Conservation (phyloP, 2,113 vertebrate genomes). For the Eubucco bourcierii region DNA sequence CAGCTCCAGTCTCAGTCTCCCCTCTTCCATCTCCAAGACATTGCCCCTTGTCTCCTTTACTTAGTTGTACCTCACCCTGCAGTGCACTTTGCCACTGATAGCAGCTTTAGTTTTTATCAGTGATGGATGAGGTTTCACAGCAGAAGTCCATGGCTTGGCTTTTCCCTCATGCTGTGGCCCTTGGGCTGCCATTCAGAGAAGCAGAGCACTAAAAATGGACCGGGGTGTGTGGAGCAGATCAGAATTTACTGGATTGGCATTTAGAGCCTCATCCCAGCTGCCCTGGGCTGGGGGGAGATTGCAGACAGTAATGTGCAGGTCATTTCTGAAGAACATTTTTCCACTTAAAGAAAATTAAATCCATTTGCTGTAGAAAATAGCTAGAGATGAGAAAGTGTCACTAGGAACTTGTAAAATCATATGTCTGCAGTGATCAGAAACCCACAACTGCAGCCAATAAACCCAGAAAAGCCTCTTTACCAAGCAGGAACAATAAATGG, state of each 20-base stretch:
- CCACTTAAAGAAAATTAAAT: slow-evolving; percentile 13
- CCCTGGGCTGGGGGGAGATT: neutral
- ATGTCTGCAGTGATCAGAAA: neutral
- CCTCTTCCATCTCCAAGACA: no score
- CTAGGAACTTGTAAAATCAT: slow-evolving; percentile 3
- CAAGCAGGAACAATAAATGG: neutral
- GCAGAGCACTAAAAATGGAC: neutral
- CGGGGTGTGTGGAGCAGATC: neutral
- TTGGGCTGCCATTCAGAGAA: neutral
- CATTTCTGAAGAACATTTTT: neutral
- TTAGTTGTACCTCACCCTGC: no score
- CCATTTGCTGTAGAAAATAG: neutral
- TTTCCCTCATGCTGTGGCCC: neutral
- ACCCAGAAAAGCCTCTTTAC: slow-evolving; percentile 2
- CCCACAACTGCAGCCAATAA: neutral
- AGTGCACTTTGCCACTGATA: neutral
- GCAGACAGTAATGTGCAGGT: neutral
- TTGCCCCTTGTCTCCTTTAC: no score
- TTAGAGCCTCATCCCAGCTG: neutral
- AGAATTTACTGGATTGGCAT: neutral
- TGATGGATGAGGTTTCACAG: neutral
- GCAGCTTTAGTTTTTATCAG: neutral
- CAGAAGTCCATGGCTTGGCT: neutral
- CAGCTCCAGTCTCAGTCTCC: no score
- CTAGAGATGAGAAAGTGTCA: neutral